phyloP scores from a whole-genome alignment of 2,888 invertebrate species.

The Acleris sparsana region DNA sequence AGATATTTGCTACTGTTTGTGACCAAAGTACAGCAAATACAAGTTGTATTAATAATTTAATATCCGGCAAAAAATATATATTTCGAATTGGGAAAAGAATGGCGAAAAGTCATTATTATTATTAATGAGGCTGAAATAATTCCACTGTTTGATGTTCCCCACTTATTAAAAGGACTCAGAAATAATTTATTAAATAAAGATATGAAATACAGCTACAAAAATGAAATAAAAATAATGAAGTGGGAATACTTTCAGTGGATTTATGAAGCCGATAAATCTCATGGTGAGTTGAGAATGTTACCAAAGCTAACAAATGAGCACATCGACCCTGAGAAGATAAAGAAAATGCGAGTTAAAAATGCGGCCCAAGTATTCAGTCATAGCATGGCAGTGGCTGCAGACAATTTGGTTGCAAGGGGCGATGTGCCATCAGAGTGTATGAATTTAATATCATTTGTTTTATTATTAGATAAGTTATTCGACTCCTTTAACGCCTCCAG shows the following conservation, averaged over 20 bases:
- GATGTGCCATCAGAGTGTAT: neutral
- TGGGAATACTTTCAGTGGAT: no score
- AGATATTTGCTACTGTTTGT: no score
- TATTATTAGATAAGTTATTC: constrained; percentile 7
- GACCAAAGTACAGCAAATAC: constrained; percentile 26
- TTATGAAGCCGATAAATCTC: constrained; percentile 16
- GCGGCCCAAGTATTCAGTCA: constrained; percentile 35
- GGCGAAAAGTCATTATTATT: neutral
- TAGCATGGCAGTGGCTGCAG: constrained; percentile 25
- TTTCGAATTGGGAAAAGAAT: no score
- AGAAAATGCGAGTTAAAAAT: constrained; percentile 36
- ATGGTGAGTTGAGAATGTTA: constrained; percentile 27
- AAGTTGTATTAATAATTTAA: constrained; percentile 20
- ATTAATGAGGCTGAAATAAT: constrained; percentile 21
- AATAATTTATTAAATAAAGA: constrained; percentile 41
- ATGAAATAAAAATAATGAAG: constrained; percentile 6
- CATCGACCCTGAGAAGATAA: constrained; percentile 23
- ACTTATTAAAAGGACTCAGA: constrained; percentile 36
- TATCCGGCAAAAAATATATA: neutral
- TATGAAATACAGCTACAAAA: constrained; percentile 26
- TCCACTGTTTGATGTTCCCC: constrained; percentile 34
- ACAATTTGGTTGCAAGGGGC: constrained; percentile 3
- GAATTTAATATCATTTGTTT: constrained; percentile 10
- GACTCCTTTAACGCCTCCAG: neutral
- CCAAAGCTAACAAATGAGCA: constrained; percentile 35